Base-by-base conservation (phyloP, 2,797 vertebrate genomes). In the Pteropus rufus region DNA sequence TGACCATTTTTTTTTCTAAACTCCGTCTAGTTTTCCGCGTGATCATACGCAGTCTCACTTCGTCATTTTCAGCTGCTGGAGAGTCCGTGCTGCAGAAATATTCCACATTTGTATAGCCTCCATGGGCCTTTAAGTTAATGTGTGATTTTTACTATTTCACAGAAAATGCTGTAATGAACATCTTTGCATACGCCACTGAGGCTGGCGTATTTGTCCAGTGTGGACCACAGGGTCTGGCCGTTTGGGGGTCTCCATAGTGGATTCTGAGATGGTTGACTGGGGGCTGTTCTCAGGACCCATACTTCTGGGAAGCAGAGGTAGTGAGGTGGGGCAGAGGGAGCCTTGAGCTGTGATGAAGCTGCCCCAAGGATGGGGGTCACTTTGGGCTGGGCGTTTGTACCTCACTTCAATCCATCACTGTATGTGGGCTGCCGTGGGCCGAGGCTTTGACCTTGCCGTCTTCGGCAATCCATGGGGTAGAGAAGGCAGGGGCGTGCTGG, bases 11-110 rank as follows among this genome's bases (percentile, higher is more conserved):
- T 39, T 60, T 14, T 56, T 58, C 15, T 34, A 0, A 46, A 24
- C 34, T 41, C 18, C 0, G 0, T 2, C 1, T 1, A 14, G 10
- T 46, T 64, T 19, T 34, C 44, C 16, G 2, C 0, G 0, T 31
- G 9, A 16, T 49, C 19, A 1, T 0, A 5, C 4, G 16, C 24
- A 39, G 65, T 54, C 5, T 14, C 36, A 4, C 10, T 41, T 16
- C 2, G 3, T 36, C 8, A 5, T 41, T 70, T 69, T 7, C 19
- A 86, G 7, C 39, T 3, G 21, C n/a, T 4, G 56, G 91, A 36
- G 73, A 62, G 16, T 39, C 7, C 6, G 58, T 82, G 70, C 36
- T n/a, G 9, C 5, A 14, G n/a, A 54, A 21, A 18, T 0, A 6
- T 3, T 19, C 10, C 34, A 0, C 23, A 0, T 29, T 49, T 26